These are phyloP conservation scores for Neodiprion pinetum DNA, from an alignment of 1,140 invertebrate genomes.

Conservation along the genomic window DNA sequence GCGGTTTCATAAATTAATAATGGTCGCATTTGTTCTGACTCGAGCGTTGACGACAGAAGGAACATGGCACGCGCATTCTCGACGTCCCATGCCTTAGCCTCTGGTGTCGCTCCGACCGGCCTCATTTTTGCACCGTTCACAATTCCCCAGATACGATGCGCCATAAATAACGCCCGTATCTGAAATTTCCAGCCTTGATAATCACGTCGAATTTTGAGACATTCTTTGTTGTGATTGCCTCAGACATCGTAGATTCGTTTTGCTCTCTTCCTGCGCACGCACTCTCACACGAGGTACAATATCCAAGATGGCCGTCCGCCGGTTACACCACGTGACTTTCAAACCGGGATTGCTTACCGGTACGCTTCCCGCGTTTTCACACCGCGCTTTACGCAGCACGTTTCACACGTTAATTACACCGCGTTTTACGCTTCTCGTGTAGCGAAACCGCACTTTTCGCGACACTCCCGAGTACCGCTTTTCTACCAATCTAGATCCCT, in stretches of 20 bases:
- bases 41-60: constrained; percentile 24
- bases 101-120: not conserved
- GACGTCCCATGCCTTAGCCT: constrained; percentile 9
- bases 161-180: constrained; percentile 7
- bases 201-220: constrained; percentile 26
- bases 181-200: constrained; percentile 14
- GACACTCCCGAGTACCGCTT: too few species aligned
- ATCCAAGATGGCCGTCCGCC: constrained; percentile 10
- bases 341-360: not conserved
- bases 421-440: not conserved
- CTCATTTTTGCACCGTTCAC: constrained; percentile 17
- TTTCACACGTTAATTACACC: too few species aligned
- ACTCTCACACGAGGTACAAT: not conserved
- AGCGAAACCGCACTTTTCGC: not conserved
- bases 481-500: not conserved
- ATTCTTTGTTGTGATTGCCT: constrained; percentile 9
- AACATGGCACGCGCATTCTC: constrained; percentile 26
- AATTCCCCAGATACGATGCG: constrained; percentile 17
- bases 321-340: too few species aligned
- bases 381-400: not conserved
- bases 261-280: too few species aligned
- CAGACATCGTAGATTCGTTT: constrained; percentile 17
- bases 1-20: constrained; percentile 19
- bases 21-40: constrained; percentile 14
- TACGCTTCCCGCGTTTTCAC: not conserved